A percentile compares a stretch with the other conserved stretches of the same genome.
phyloP scores from a whole-genome alignment of 2,113 vertebrate species.

The Rhinogobius similis region DNA sequence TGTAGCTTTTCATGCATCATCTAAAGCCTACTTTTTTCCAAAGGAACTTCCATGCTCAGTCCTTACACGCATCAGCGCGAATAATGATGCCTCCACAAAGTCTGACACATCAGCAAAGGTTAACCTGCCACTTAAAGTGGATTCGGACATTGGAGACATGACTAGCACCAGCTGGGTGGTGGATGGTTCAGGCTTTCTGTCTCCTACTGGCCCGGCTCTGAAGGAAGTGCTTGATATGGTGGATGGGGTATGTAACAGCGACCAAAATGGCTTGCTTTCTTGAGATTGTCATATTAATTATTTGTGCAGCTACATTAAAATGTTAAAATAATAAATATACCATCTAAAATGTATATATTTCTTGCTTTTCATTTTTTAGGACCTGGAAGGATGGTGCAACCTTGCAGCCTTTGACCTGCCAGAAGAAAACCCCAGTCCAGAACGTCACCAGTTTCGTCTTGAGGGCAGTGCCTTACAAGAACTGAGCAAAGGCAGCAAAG shows the following conservation, averaged over 20 bases:
- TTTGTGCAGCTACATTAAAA: not conserved
- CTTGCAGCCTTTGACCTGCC: constrained; percentile 91
- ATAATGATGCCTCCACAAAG: constrained; percentile 32
- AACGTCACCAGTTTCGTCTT: constrained; percentile 85
- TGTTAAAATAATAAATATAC: not conserved
- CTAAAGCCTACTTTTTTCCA: not conserved
- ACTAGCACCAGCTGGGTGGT: constrained; percentile 86
- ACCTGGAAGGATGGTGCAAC: constrained; percentile 93
- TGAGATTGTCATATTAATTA: not conserved
- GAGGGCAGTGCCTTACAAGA: constrained; percentile 92
- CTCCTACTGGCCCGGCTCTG: constrained; percentile 80
- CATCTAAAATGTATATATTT: not conserved
- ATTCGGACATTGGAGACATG: constrained; percentile 53
- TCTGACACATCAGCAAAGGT: constrained; percentile 38
- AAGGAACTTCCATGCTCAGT: constrained; percentile 36
- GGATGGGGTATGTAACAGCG: constrained; percentile 82
- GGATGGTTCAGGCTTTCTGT: constrained; percentile 86
- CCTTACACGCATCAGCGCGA: not conserved
- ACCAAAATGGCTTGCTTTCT: not conserved
- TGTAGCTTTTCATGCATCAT: not conserved
- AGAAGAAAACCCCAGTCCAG: constrained; percentile 67
- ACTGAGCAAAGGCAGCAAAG: constrained; percentile 89
- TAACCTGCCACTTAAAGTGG: constrained; percentile 50
- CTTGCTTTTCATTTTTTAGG: constrained; percentile 71
- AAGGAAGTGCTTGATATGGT: constrained; percentile 93